These are phyloP conservation scores for Zoanthus sociatus DNA, from an alignment of 92 coral and sea anemone species.

Conservation along the genomic window DNA sequence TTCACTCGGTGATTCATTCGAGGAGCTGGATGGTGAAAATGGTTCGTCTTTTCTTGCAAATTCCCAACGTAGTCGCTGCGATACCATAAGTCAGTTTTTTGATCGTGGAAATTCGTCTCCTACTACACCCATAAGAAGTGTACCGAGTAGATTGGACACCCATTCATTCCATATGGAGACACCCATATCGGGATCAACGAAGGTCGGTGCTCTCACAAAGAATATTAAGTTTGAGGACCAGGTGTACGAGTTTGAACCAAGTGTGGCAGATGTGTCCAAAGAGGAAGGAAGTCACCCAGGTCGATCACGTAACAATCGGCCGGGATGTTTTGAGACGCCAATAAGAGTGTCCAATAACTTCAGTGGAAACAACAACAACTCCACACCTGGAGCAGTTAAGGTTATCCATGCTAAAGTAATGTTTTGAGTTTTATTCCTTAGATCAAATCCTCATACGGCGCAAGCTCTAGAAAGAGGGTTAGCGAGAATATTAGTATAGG, in stretches of 20 bases:
- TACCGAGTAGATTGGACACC: background rate
- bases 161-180: conserved; percentile 11
- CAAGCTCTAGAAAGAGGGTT: no score
- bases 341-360: background rate
- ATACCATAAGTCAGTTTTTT: conserved; percentile 25
- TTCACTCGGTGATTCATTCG: background rate
- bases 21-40: background rate
- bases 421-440: no score
- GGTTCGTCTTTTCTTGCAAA: background rate
- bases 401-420: no score
- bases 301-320: background rate
- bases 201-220: conserved; percentile 4
- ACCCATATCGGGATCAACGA: conserved; percentile 30
- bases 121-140: conserved; percentile 28
- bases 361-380: background rate
- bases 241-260: conserved; percentile 12
- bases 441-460: no score
- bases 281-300: background rate
- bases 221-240: conserved; percentile 34
- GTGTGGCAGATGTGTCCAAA: conserved; percentile 21
- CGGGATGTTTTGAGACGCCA: conserved; percentile 22
- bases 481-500: no score
- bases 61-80: conserved; percentile 28
- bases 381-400: background rate
- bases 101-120: background rate